phyloP scores from a whole-genome alignment of 1,140 invertebrate species.

The Aphaenogaster ashmeadi region DNA sequence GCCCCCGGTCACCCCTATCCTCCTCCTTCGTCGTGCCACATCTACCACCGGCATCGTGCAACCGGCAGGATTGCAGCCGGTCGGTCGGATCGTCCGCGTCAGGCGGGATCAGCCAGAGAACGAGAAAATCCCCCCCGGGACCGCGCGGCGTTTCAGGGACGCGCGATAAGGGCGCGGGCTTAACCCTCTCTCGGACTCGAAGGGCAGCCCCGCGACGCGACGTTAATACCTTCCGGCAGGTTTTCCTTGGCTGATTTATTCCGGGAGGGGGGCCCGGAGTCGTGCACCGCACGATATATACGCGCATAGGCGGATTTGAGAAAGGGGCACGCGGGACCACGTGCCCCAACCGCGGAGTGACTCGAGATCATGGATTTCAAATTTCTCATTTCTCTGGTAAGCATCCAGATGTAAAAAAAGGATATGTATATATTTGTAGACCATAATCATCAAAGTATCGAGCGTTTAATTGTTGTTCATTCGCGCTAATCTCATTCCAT shows the following conservation, averaged over 20 bases:
- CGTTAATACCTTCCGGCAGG: slow-evolving; percentile 83
- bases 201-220: slow-evolving; percentile 67
- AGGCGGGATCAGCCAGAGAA: slow-evolving; percentile 72
- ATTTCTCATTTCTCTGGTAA: slow-evolving; percentile 5
- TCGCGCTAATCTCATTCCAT: background rate
- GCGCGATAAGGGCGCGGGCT: slow-evolving; percentile 80
- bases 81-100: slow-evolving; percentile 60
- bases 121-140: slow-evolving; percentile 76
- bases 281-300: slow-evolving; percentile 60
- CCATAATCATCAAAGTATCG: background rate
- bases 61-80: slow-evolving; percentile 46
- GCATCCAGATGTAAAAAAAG: background rate
- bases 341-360: background rate
- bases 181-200: slow-evolving; percentile 80
- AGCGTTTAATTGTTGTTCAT: background rate
- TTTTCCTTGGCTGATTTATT: slow-evolving; percentile 84
- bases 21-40: slow-evolving; percentile 60
- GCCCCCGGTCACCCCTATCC: background rate
- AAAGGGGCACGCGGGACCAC: background rate
- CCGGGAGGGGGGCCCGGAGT: slow-evolving; percentile 67
- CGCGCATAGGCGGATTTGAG: slow-evolving; percentile 34
- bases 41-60: slow-evolving; percentile 23
- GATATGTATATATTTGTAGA: no score
- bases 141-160: slow-evolving; percentile 75
- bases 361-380: background rate